Percentiles rank a stretch among this genome's conserved stretches.
Evolutionary conservation across 2,888 invertebrate species (phyloP).

Genomic region (Oithona nana): DNA sequence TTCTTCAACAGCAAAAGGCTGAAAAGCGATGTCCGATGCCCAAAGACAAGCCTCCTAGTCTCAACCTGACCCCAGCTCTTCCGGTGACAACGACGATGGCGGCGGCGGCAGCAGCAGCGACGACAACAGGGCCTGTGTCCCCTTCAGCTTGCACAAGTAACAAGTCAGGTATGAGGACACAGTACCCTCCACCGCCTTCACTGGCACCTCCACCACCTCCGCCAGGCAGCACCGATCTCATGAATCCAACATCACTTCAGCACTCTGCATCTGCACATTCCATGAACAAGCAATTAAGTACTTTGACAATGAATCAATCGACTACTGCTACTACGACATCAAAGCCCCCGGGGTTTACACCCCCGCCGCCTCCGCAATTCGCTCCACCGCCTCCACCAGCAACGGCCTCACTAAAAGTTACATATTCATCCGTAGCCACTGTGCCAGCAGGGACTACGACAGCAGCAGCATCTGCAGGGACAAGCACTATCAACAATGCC

Average conservation of each 20-base stretch:
- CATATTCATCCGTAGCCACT: not conserved
- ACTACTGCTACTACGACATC: not conserved
- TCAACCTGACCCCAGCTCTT: slow-evolving; percentile 43
- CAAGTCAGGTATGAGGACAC: not conserved
- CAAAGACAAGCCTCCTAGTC: not conserved
- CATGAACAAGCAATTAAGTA: not conserved
- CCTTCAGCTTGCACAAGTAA: no score
- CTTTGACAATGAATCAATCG: not conserved
- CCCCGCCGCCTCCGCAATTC: slow-evolving; percentile 17
- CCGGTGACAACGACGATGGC: not conserved
- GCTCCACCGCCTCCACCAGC: slow-evolving; percentile 14
- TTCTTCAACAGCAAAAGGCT: no score
- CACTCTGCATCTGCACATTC: slow-evolving; percentile 16
- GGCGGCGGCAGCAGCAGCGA: not conserved
- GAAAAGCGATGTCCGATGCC: not conserved
- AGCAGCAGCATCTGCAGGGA: not conserved
- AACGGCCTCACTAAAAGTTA: not conserved
- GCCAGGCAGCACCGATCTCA: not conserved
- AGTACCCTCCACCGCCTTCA: not conserved
- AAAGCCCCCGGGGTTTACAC: slow-evolving; percentile 11
- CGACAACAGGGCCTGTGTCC: not conserved
- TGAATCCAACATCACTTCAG: slow-evolving; percentile 9
- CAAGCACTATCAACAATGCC: not conserved
- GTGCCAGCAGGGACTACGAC: not conserved
- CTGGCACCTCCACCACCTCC: slow-evolving; percentile 2